A percentile compares a stretch with the other conserved stretches of the same genome.
These are phyloP conservation scores for Neodiprion virginianus DNA, from an alignment of 1,140 invertebrate genomes.

Conservation along the genomic window DNA sequence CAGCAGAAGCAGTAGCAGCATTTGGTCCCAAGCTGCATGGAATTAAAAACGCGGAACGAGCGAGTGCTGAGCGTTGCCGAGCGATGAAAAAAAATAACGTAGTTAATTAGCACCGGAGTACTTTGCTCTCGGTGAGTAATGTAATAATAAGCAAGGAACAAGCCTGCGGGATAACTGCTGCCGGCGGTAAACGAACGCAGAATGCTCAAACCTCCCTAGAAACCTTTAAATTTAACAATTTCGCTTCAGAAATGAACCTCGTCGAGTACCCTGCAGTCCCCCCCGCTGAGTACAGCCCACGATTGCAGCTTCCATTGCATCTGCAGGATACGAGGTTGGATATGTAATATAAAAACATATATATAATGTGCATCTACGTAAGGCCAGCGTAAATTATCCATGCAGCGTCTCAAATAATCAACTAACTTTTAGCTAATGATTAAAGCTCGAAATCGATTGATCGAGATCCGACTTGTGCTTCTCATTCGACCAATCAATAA, in stretches of 20 bases:
- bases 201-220: neutral
- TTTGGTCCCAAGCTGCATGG: neutral
- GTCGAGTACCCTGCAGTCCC: neutral
- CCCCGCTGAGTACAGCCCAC: too few relatives aligned
- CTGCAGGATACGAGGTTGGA: neutral
- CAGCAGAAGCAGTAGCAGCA: slow-evolving; percentile 40
- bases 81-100: slow-evolving; percentile 47
- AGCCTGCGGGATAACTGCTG: slow-evolving; percentile 41
- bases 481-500: too few relatives aligned
- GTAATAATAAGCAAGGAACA: slow-evolving; percentile 52
- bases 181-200: neutral
- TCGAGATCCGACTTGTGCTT: too few relatives aligned
- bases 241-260: neutral
- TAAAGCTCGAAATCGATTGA: too few relatives aligned
- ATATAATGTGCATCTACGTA: too few relatives aligned
- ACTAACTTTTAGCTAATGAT: too few relatives aligned
- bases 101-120: slow-evolving; percentile 55
- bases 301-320: neutral
- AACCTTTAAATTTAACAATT: slow-evolving; percentile 8
- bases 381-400: too few relatives aligned
- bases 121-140: slow-evolving; percentile 45
- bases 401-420: too few relatives aligned
- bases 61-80: neutral
- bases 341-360: too few relatives aligned
- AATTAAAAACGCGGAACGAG: too few relatives aligned